Evolutionary conservation across 2,797 vertebrate genomes (phyloP).

Genomic region (Acipenser ruthenus): DNA sequence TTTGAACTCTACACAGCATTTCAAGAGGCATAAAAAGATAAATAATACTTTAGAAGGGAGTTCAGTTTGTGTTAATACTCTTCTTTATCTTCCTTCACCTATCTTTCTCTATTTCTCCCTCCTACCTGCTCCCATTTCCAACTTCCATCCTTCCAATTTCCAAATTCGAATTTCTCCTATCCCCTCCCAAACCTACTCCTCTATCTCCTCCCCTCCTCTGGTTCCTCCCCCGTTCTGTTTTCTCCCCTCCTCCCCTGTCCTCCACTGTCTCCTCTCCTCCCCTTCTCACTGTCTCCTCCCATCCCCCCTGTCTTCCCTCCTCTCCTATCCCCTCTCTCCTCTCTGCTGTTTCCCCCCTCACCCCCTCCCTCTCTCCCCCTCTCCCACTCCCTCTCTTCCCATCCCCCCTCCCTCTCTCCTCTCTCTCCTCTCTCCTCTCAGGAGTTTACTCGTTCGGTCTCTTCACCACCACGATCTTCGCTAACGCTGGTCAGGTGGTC

Average conservation of each 20-base stretch:
- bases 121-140: too few species aligned
- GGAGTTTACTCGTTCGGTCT: constrained; percentile 87
- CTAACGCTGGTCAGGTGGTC: constrained; percentile 86
- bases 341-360: too few species aligned
- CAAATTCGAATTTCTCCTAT: constrained; percentile 23
- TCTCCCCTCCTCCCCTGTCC: constrained; percentile 8
- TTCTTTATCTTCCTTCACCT: not conserved
- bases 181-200: constrained; percentile 26
- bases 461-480: constrained; percentile 85
- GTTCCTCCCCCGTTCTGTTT: not conserved
- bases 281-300: constrained; percentile 17
- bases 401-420: too few species aligned
- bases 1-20: constrained; percentile 15
- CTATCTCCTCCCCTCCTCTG: constrained; percentile 7
- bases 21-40: constrained; percentile 3
- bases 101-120: too few species aligned
- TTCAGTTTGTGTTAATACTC: constrained; percentile 24
- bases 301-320: not conserved
- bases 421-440: constrained; percentile 28
- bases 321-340: not conserved
- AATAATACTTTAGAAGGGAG: constrained; percentile 11
- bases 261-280: constrained; percentile 7
- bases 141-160: too few species aligned
- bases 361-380: too few species aligned
- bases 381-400: too few species aligned